Base-by-base conservation (phyloP, 35 echinoderm and acorn worm species). In the Apostichopus californicus region DNA sequence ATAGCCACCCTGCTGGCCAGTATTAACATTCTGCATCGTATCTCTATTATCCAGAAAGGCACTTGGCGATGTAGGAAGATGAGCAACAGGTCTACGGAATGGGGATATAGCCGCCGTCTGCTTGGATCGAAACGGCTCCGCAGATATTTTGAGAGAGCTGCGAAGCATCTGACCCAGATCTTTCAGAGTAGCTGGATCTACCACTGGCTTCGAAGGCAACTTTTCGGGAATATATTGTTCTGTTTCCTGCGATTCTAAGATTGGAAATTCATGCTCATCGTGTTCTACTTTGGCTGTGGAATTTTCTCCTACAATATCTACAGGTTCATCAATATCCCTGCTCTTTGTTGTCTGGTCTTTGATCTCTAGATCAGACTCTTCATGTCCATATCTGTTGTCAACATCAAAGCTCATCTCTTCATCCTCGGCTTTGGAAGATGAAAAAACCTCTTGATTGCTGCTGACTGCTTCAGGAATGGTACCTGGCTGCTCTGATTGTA, bases 181-280 rank as follows among this genome's bases (percentile, higher is more conserved):
- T 52, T 91, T 91, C 53, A 91, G 77, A 3, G 86, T 89, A 79
- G 71, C 89, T 55, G 89, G 77, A 25, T 91, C 77, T n/a, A 91
- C 72, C 1, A 91, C 89, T n/a, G 86, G 86, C 63, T 72, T 89
- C 1, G 28, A 34, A 13, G 12, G 71, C n/a, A 73, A 7, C 71
- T 73, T 6, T 22, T 73, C 17, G 14, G 71, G 71, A 73, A 73
- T n/a, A 18, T 20, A n/a, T 22, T 73, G 71, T n/a, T 82, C 4
- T 9, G 78, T 80, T 55, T 82, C 79, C 79, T 82, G 34, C 0
- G 78, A 80, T 52, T 82, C 79, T 52, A 82, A 82, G n/a, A 82
- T 82, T 53, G 79, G 79, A 57, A 82, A 82, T 53, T 82, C 22
- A 52, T 53, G 71, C n/a, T n/a, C 58, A 34, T 34, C 2, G 28